Base-by-base conservation (phyloP, 2,888 invertebrate species). In the Dasysyrphus tricinctus region DNA sequence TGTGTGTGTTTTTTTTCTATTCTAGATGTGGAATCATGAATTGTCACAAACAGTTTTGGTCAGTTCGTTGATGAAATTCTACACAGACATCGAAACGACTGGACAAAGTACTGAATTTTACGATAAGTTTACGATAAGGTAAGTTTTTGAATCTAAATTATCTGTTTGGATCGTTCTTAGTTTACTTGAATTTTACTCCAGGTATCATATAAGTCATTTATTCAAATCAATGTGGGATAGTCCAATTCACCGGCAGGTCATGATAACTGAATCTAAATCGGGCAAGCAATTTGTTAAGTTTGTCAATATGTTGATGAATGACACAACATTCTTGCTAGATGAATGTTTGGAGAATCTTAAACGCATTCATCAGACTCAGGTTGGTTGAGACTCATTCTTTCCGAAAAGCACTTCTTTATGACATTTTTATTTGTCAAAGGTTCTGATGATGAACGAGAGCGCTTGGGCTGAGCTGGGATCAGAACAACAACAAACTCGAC, bases 61-160 rank as follows among this genome's bases (percentile, higher is more conserved):
- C 0, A 96, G 97, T 89, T 96, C 97, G 19, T 94, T 99, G 49
- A 98, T 99, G 98, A 97, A 97, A 93, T 99, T 99, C 93, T 99
- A 99, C 93, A 98, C 98, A 89, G 98, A 98, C 90, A 97, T 99
- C 76, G 99, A 99, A 93, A 97, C 97, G 12, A 99, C 99, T 11
- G 99, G 99, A 11, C 97, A 98, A 89, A 98, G 97, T 93, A 98
- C 98, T 44, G 99, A 99, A 93, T 99, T 99, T 93, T 99, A 99
- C 91, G 99, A 99, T 93, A 99, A 99, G 93, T 99, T 99, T 93
- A 98, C 98, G 12, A 99, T 99, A 90, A 95, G 99, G 92, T 51
- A 29, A 5, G 34, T 1, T 12, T 11, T 69, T 51, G 29, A 24
- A 14, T 12, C 7, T 54, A n/a, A 32, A 7, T 5, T 49, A 24